phyloP scores from a whole-genome alignment of 2,888 invertebrate genomes.

The Drosophila colorata region DNA sequence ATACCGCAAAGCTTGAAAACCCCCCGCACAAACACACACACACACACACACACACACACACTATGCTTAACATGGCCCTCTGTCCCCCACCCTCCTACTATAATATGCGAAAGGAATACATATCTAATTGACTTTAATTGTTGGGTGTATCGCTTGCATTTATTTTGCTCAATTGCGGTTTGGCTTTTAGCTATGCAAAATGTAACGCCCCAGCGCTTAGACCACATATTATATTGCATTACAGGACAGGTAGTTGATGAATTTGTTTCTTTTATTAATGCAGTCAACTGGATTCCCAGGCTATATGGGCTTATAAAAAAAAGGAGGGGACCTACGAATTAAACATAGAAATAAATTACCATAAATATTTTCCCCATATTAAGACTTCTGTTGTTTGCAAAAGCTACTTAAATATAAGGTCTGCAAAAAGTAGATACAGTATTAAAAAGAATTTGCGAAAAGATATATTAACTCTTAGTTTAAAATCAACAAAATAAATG shows the following conservation, averaged over 20 bases:
- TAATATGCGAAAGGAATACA: slow-evolving; percentile 23
- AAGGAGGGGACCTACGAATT: too few species aligned
- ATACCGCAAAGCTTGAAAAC: slow-evolving; percentile 53
- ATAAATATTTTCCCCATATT: too few species aligned
- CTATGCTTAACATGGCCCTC: too few species aligned
- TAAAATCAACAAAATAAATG: too few species aligned
- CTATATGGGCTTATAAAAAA: neutral
- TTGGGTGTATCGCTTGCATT: slow-evolving; percentile 45
- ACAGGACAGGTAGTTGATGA: slow-evolving; percentile 5
- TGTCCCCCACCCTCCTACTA: neutral
- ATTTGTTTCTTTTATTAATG: neutral
- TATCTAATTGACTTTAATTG: slow-evolving; percentile 71
- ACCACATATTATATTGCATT: slow-evolving; percentile 18
- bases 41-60: slow-evolving; percentile 1
- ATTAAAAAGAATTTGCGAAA: too few species aligned
- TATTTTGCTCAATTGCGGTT: slow-evolving; percentile 52
- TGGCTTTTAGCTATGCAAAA: slow-evolving; percentile 11
- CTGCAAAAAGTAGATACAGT: too few species aligned
- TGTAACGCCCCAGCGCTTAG: slow-evolving; percentile 22
- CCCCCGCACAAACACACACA: neutral
- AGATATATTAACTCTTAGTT: too few species aligned
- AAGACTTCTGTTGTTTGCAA: too few species aligned
- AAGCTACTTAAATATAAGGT: too few species aligned
- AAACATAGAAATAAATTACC: too few species aligned
- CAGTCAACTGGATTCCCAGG: neutral